Evolutionary conservation across 2,113 vertebrate genomes (phyloP).

Genomic region (Salvelinus namaycush): DNA sequence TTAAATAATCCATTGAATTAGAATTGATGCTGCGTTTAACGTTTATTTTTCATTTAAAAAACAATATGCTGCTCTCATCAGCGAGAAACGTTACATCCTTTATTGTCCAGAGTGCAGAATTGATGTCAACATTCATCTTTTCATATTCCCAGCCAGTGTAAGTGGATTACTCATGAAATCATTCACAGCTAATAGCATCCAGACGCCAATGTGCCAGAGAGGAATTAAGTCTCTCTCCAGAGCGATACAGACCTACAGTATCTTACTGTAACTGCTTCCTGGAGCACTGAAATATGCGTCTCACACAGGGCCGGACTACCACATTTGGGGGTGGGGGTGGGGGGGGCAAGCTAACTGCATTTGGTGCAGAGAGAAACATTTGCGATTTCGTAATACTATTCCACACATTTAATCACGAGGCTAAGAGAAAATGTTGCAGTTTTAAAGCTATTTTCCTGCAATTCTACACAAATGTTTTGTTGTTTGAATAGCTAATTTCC

Average conservation of each 20-base stretch:
- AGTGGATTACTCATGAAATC: constrained; percentile 39
- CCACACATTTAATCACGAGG: too few relatives aligned
- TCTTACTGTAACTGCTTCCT: neutral
- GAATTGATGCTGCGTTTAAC: neutral
- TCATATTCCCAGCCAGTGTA: constrained; percentile 28
- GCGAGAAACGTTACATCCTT: neutral
- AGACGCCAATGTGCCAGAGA: constrained; percentile 22
- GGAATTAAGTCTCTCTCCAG: constrained; percentile 1
- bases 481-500: too few relatives aligned
- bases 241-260: neutral
- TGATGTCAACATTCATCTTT: constrained; percentile 37
- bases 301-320: too few relatives aligned
- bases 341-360: too few relatives aligned
- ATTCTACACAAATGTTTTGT: too few relatives aligned
- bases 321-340: too few relatives aligned
- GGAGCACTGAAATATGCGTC: neutral
- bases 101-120: constrained; percentile 7
- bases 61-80: constrained; percentile 16
- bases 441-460: too few relatives aligned
- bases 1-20: neutral
- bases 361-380: too few relatives aligned
- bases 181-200: constrained; percentile 44
- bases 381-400: too few relatives aligned
- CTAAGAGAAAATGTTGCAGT: too few relatives aligned
- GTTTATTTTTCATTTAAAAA: neutral